phyloP scores from a whole-genome alignment of 2,797 vertebrate genomes.

The Apogon talboti region DNA sequence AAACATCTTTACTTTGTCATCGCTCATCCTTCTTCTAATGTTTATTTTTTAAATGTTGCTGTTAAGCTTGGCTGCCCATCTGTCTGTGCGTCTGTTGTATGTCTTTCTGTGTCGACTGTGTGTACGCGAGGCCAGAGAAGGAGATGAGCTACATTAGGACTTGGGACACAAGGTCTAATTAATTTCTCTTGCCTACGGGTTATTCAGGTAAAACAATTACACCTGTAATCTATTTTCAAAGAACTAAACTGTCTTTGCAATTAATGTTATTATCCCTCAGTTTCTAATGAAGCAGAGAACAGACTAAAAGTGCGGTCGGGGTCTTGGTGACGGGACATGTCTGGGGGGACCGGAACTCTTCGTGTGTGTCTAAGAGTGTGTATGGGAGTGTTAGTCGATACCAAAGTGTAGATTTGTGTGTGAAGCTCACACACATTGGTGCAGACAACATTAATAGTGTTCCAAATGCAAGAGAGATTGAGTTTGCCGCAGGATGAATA shows the following conservation, averaged over 20 bases:
- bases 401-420: constrained; percentile 10
- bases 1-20: constrained; percentile 20
- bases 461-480: constrained; percentile 74
- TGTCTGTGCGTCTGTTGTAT: constrained; percentile 11
- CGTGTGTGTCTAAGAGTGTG: constrained; percentile 5
- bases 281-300: constrained; percentile 74
- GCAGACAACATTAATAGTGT: constrained; percentile 82
- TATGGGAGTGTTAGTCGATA: constrained; percentile 27
- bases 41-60: constrained; percentile 5
- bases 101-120: constrained; percentile 10
- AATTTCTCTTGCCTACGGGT: constrained; percentile 78
- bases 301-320: constrained; percentile 51
- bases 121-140: constrained; percentile 33
- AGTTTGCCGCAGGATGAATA: constrained; percentile 83
- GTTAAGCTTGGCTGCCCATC: constrained; percentile 17
- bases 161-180: constrained; percentile 80
- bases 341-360: constrained; percentile 53
- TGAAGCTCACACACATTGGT: constrained; percentile 58
- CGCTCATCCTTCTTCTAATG: constrained; percentile 10
- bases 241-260: constrained; percentile 83
- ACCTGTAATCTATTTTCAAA: constrained; percentile 85
- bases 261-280: constrained; percentile 80
- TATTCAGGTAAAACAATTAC: constrained; percentile 85
- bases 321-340: constrained; percentile 64
- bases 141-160: constrained; percentile 72